These are phyloP conservation scores for Noctua janthe DNA, from an alignment of 2,888 invertebrate species.

Conservation along the genomic window DNA sequence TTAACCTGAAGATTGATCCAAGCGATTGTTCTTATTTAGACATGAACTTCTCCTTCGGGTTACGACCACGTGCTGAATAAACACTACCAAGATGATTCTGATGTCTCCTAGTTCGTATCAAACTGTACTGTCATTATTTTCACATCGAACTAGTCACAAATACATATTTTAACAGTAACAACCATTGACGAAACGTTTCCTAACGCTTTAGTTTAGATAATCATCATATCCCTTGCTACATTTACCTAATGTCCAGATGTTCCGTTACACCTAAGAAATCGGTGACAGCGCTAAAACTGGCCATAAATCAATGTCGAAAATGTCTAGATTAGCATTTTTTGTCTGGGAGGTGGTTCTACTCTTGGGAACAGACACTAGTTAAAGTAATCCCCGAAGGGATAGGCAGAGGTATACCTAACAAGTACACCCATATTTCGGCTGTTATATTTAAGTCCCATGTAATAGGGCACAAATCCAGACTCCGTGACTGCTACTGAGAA, in stretches of 20 bases:
- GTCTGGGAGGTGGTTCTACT: not conserved
- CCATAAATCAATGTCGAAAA: slow-evolving; percentile 25
- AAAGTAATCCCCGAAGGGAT: no score
- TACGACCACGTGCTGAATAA: not conserved
- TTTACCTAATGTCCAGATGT: slow-evolving; percentile 18
- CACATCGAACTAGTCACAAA: not conserved
- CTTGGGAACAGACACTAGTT: not conserved
- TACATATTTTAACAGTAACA: not conserved
- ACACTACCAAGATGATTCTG: not conserved
- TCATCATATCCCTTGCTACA: slow-evolving; percentile 6
- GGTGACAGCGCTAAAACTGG: slow-evolving; percentile 11
- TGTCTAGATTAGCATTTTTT: slow-evolving; percentile 5
- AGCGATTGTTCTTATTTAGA: no score
- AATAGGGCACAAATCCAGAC: no score
- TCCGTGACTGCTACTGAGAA: no score
- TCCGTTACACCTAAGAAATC: slow-evolving; percentile 11
- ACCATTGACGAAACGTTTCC: not conserved
- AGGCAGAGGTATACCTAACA: no score
- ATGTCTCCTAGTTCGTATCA: not conserved
- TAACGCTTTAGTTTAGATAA: slow-evolving; percentile 8
- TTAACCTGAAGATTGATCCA: no score
- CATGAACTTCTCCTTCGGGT: no score
- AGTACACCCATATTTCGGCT: no score
- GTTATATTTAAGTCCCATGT: no score
- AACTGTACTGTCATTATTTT: not conserved